Base-by-base conservation (phyloP, 2,113 vertebrate species). In the Osmerus eperlanus region DNA sequence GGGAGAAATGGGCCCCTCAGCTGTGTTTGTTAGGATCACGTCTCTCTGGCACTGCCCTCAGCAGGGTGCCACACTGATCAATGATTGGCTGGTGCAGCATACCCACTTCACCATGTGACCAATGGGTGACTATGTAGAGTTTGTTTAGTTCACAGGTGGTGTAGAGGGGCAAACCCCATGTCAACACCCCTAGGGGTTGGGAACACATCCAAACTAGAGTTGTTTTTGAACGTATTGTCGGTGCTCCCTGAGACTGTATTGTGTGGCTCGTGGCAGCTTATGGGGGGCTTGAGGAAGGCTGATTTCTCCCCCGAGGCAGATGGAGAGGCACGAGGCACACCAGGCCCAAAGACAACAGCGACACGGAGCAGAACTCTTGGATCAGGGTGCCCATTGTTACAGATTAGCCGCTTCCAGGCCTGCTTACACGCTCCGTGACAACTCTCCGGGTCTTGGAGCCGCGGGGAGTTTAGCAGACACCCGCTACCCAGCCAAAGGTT, bases 21-120 rank as follows among this genome's bases (percentile, higher is more conserved):
- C 72, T 75, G 70, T 68, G 70, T 82, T 74, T 73, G 72, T 56
- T 32, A 1, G 64, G 67, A n/a, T 59, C 11, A 4, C 7, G 19
- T 29, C 29, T 65, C 65, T 11, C 62, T 60, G 54, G 7, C 28
- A 70, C 71, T 47, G 14, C 25, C 13, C 16, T 2, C 36, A 18
- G 21, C 32, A 19, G 8, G 19, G 18, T 51, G 15, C 16, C 25
- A 11, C 12, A 52, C n/a, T 67, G 55, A 67, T 16, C 56, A 55
- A 21, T 1, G 15, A 69, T 68, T 36, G 69, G 51, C 52, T 64
- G 62, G 4, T 29, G 51, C 60, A 54, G 13, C 61, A 41, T 56
- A 25, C 67, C 74, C 6, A 64, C 64, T 18, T 25, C 51, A 54
- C 58, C 71, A 63, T 36, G 3, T 47, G 64, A 65, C 36, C 36